Evolutionary conservation across 2,797 vertebrate genomes (phyloP), one percentile per base, ranked within the genome.

Genomic region (Manis crassicaudata): DNA sequence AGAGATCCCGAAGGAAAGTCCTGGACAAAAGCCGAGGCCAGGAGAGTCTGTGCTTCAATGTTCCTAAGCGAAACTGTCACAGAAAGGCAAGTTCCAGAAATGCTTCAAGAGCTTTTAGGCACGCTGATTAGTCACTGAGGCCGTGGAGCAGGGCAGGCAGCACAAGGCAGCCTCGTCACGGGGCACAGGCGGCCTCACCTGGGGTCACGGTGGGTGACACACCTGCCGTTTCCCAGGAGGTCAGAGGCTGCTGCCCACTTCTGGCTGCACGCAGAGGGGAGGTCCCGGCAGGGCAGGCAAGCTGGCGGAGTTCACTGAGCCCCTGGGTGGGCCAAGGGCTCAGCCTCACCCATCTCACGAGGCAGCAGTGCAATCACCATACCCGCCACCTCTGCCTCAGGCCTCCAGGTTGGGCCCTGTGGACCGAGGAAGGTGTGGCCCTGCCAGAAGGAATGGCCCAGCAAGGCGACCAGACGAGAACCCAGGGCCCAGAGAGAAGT

Each of bases 381-480:
- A 1, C 56, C 32, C 11, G 46, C 46, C 9, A 10, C 2, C 52
- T 0, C 3, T 0, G 0, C 65, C 50, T 20, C 40, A 3, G 3
- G 13, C 60, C 60, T 70, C 60, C 52, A 5, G 23, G 7, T 7
- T 6, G n/a, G 67, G 40, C 12, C 54, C 11, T 13, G 16, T 0
- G 3, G 27, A 27, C 32, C 8, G 11, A 87, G 52, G 35, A 72
- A 62, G 54, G 25, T 25, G 40, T 18, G 65, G 58, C 18, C 21
- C 50, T 11, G n/a, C 50, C 21, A 7, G 37, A 13, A 16, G 25
- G 27, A 29, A 27, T 43, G 37, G 20, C 29, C 60, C 60, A 14
- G 60, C 8, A 10, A 70, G 35, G 23, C 25, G 62, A 14, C 12
- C 77, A 40, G 86, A 50, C 63, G 17, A 83, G 46, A 46, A 32